These are phyloP conservation scores for Piprites chloris DNA, from an alignment of 2,113 vertebrate species.

Conservation along the genomic window DNA sequence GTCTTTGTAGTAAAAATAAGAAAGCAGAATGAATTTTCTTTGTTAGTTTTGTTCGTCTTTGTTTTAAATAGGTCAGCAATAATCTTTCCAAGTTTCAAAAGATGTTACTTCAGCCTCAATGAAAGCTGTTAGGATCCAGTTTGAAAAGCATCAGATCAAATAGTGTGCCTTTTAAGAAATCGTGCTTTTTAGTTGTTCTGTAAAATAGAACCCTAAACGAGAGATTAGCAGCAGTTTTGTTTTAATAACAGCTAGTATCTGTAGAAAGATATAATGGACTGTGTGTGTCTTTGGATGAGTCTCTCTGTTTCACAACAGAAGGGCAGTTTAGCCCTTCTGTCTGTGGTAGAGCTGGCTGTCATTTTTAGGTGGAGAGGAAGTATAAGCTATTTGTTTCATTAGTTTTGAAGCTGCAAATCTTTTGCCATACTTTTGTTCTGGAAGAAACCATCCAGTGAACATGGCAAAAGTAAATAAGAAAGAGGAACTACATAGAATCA, in stretches of 20 bases:
- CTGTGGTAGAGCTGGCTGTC: not conserved
- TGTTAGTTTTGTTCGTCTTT: not conserved
- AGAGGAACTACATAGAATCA: not conserved
- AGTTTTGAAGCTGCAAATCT: not conserved
- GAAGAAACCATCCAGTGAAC: not conserved
- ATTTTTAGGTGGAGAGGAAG: not conserved
- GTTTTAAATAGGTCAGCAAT: not conserved
- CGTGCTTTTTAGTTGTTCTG: not conserved
- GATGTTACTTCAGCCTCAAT: not conserved
- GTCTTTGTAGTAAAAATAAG: slow-evolving; percentile 2
- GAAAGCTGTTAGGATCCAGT: not conserved
- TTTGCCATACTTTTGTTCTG: not conserved
- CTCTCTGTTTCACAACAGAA: not conserved
- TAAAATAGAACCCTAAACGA: not conserved
- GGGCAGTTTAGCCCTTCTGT: not conserved
- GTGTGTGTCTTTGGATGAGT: not conserved
- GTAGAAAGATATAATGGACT: not conserved
- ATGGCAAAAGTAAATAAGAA: not conserved
- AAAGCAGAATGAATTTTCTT: not conserved
- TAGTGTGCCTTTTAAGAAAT: not conserved
- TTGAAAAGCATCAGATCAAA: not conserved
- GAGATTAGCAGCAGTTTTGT: not conserved
- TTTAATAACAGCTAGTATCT: not conserved
- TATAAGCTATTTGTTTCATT: not conserved
- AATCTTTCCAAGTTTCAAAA: not conserved